phyloP scores from a whole-genome alignment of 2,888 invertebrate species.

The Clivina fossor region DNA sequence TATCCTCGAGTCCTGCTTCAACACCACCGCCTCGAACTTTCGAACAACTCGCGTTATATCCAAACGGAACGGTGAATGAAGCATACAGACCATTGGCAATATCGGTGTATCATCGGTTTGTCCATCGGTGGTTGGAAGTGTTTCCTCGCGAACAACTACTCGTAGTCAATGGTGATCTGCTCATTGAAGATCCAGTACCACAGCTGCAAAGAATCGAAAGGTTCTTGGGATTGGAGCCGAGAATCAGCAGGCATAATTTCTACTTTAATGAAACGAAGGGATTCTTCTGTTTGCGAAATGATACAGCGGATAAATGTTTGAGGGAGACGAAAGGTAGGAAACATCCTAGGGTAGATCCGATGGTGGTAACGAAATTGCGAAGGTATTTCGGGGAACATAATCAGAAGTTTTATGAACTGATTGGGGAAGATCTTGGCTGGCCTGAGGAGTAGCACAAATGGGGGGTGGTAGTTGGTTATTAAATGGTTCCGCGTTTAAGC shows the following conservation, averaged over 20 bases:
- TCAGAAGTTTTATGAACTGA: conserved; percentile 86
- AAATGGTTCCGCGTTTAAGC: not conserved
- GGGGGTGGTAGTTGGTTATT: conserved; percentile 1
- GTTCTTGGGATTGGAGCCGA: conserved; percentile 74
- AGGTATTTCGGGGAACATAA: conserved; percentile 90
- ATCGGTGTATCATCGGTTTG: conserved; percentile 88
- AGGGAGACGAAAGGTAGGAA: conserved; percentile 77
- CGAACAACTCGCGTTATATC: conserved; percentile 77
- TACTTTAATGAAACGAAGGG: conserved; percentile 97
- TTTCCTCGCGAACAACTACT: conserved; percentile 90
- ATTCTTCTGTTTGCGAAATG: conserved; percentile 88
- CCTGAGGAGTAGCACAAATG: conserved; percentile 69
- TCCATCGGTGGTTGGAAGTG: conserved; percentile 87
- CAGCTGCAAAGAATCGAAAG: conserved; percentile 84
- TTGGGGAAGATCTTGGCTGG: conserved; percentile 94
- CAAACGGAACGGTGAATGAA: conserved; percentile 82
- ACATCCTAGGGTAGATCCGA: conserved; percentile 82
- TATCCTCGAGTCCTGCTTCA: conserved; percentile 50
- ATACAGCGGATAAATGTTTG: conserved; percentile 83
- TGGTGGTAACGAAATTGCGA: conserved; percentile 76
- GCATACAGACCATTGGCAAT: conserved; percentile 82
- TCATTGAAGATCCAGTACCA: conserved; percentile 87
- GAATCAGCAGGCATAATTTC: conserved; percentile 82
- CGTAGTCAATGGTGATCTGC: conserved; percentile 90
- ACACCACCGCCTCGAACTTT: conserved; percentile 62